A percentile compares a stretch with the other conserved stretches of the same genome.
Evolutionary conservation across 2,888 invertebrate species (phyloP).

Genomic region (Lathronympha strigana): DNA sequence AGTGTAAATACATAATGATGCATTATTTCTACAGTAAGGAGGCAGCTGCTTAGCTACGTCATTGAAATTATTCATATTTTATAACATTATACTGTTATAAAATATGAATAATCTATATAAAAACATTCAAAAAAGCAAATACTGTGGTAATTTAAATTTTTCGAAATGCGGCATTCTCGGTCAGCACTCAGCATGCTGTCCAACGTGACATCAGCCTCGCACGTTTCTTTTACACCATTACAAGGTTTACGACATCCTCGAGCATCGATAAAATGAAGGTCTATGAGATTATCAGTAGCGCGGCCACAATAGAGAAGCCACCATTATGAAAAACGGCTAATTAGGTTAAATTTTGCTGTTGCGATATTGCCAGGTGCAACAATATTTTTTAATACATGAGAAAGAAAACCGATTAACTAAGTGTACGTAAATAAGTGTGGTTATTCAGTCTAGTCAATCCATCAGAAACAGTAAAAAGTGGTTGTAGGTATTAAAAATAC

Average conservation of each 20-base stretch:
- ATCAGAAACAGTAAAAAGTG: too few species aligned
- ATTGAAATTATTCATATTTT: too few species aligned
- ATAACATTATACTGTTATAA: background rate
- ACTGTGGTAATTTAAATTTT: conserved; percentile 2
- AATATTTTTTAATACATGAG: too few species aligned
- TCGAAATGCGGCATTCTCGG: background rate
- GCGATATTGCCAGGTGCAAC: too few species aligned
- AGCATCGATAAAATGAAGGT: conserved; percentile 2
- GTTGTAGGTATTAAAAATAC: too few species aligned
- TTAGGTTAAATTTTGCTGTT: too few species aligned
- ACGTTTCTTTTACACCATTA: conserved; percentile 25
- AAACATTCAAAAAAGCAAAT: background rate
- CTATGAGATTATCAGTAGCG: background rate
- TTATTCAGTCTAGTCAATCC: too few species aligned
- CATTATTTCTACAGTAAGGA: background rate
- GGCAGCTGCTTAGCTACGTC: background rate
- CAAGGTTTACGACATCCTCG: background rate
- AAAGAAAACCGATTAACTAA: too few species aligned
- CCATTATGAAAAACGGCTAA: too few species aligned
- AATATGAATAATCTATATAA: background rate
- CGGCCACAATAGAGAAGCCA: background rate
- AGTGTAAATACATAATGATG: background rate
- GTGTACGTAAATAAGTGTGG: too few species aligned
- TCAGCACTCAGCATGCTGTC: conserved; percentile 11
- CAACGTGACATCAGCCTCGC: conserved; percentile 25